Evolutionary conservation across 2,113 vertebrate species (phyloP).

Genomic region (Leucoraja erinaceus): DNA sequence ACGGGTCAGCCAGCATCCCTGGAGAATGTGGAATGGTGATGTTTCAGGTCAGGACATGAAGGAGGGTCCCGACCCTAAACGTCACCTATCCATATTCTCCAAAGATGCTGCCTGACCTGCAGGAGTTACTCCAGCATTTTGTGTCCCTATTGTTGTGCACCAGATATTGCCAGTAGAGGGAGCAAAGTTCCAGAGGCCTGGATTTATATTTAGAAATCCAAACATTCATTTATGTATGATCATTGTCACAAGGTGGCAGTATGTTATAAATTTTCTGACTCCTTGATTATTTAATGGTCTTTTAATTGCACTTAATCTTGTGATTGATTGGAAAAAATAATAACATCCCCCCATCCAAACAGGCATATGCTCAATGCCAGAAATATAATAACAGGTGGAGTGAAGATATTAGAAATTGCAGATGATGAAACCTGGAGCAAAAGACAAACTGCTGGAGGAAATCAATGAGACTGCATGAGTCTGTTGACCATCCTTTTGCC

Average conservation of each 20-base stretch:
- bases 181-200: neutral
- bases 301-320: neutral
- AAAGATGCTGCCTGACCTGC: too few relatives aligned
- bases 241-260: neutral
- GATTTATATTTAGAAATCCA: neutral
- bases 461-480: too few relatives aligned
- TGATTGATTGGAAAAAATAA: neutral
- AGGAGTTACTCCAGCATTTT: too few relatives aligned
- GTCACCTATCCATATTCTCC: too few relatives aligned
- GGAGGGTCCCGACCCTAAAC: too few relatives aligned
- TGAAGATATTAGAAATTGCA: neutral
- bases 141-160: neutral
- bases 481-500: too few relatives aligned
- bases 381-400: neutral
- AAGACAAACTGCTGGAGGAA: too few relatives aligned
- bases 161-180: neutral
- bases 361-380: neutral
- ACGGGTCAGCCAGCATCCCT: too few relatives aligned
- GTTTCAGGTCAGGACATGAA: too few relatives aligned
- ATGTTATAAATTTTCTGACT: neutral
- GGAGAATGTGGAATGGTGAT: too few relatives aligned
- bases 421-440: too few relatives aligned
- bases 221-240: neutral
- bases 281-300: neutral
- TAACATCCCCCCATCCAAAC: neutral